A percentile compares a stretch with the other conserved stretches of the same genome.
These are phyloP conservation scores for Lethocerus indicus DNA, from an alignment of 1,140 invertebrate species.

Conservation along the genomic window DNA sequence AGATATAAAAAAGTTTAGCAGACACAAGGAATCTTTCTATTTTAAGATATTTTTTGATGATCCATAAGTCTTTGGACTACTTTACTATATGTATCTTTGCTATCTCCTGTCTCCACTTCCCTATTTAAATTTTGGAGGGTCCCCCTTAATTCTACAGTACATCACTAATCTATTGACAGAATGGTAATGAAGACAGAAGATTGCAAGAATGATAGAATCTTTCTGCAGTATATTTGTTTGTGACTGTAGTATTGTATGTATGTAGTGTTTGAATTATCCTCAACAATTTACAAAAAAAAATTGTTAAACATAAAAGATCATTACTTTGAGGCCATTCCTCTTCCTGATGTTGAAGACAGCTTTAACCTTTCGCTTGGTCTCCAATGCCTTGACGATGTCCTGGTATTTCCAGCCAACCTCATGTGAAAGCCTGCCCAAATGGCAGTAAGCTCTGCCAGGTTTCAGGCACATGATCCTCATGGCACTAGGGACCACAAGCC, in stretches of 20 bases:
- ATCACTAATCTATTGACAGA: background rate
- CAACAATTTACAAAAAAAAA: too few relatives aligned
- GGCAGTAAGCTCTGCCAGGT: slow-evolving; percentile 92
- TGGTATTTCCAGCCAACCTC: slow-evolving; percentile 99
- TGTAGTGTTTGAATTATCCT: too few relatives aligned
- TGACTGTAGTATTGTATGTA: background rate
- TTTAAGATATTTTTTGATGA: too few relatives aligned
- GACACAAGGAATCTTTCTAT: too few relatives aligned
- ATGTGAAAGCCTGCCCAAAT: slow-evolving; percentile 85
- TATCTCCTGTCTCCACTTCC: too few relatives aligned
- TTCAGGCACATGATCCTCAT: slow-evolving; percentile 88
- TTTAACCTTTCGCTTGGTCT: slow-evolving; percentile 89
- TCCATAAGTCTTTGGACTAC: too few relatives aligned
- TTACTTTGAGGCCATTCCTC: slow-evolving; percentile 62
- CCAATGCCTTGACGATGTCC: slow-evolving; percentile 80
- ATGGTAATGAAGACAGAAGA: background rate
- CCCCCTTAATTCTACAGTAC: background rate
- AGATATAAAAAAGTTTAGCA: too few relatives aligned
- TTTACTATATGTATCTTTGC: too few relatives aligned
- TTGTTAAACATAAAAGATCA: slow-evolving; percentile 13
- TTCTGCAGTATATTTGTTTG: background rate
- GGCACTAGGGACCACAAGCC: slow-evolving; percentile 88
- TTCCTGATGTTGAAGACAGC: slow-evolving; percentile 61
- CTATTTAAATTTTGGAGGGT: background rate
- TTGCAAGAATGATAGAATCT: background rate